Base-by-base conservation (phyloP, 2,113 vertebrate genomes). In the Scophthalmus maximus region DNA sequence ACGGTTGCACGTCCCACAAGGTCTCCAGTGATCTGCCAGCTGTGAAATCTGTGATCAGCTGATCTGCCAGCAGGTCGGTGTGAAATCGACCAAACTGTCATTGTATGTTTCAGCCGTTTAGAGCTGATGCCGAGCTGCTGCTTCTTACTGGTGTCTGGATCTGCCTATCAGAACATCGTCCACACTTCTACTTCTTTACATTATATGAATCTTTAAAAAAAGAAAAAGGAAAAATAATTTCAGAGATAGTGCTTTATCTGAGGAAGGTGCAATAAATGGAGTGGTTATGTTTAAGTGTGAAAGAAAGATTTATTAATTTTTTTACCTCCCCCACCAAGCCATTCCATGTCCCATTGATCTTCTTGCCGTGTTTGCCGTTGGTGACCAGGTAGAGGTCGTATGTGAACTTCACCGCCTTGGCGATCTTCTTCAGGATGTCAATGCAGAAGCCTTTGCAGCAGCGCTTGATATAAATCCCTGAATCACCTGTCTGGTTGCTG, bases 401-500 rank as follows among this genome's bases (percentile, higher is more conserved):
- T 38, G 96, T 97, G 84, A 99, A 99, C 87, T 99, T 99, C 68
- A 99, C 98, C 36, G 92, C 92, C 92, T 99, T 99, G 17, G 97
- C 97, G 27, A 99, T 98, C 92, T 99, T 99, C 93, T 99, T 99
- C 73, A 99, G 94, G 92, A 99, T 99, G 93, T 99, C 98, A 52
- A 99, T 99, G 80, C 98, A 99, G 94, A 99, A 99, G 10, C 98
- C 98, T 79, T 99, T 99, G 90, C 98, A 99, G 93, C 98, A 99
- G 88, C 97, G 97, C 90, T 99, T 99, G 91, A 98, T 97, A 83
- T 99, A 99, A 92, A 97, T 97, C 78, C 96, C 96, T 62, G 96
- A 96, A 86, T 98, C 96, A 38, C 95, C 94, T 0, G 97, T 98
- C 89, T 96, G 95, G 87, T 99, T 99, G 88, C 97, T 99, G 90